Evolutionary conservation across 2,888 invertebrate genomes (phyloP).

Genomic region (Cerastoderma edule): DNA sequence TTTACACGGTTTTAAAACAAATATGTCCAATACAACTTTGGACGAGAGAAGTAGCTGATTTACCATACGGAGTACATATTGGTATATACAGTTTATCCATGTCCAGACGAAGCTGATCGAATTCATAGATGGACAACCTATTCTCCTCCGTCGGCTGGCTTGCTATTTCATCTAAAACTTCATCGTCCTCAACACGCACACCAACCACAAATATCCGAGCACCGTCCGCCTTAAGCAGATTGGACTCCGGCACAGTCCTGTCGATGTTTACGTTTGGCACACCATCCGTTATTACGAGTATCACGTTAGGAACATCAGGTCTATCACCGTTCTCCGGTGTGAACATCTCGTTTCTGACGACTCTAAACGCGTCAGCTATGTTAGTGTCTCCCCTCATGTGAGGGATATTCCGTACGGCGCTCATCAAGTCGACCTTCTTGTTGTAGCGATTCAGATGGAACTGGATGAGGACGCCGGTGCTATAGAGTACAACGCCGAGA

Average conservation of each 20-base stretch:
- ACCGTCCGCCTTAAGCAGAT: slow-evolving; percentile 56
- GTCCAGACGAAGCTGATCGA: slow-evolving; percentile 63
- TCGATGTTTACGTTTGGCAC: slow-evolving; percentile 72
- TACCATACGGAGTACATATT: slow-evolving; percentile 34
- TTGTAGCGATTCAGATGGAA: slow-evolving; percentile 70
- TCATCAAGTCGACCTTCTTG: slow-evolving; percentile 61
- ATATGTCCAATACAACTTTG: too few species aligned
- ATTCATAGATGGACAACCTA: slow-evolving; percentile 67
- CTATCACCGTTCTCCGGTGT: slow-evolving; percentile 71
- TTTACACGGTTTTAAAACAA: too few species aligned
- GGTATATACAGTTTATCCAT: slow-evolving; percentile 58
- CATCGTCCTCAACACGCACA: slow-evolving; percentile 65
- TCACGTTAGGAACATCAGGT: slow-evolving; percentile 66
- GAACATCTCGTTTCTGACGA: slow-evolving; percentile 69
- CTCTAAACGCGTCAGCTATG: slow-evolving; percentile 73
- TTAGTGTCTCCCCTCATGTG: slow-evolving; percentile 70
- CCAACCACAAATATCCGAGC: slow-evolving; percentile 71
- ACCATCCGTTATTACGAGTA: slow-evolving; percentile 78
- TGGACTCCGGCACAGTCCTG: slow-evolving; percentile 69
- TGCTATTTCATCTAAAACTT: slow-evolving; percentile 73
- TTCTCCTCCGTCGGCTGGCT: slow-evolving; percentile 70
- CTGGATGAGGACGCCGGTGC: slow-evolving; percentile 62
- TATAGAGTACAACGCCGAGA: slow-evolving; percentile 75
- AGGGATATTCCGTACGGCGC: slow-evolving; percentile 66
- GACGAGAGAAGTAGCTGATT: too few species aligned